Evolutionary conservation across 2,113 vertebrate genomes (phyloP), one percentile per base, ranked within the genome.

Genomic region (Cynopterus brachyotis): DNA sequence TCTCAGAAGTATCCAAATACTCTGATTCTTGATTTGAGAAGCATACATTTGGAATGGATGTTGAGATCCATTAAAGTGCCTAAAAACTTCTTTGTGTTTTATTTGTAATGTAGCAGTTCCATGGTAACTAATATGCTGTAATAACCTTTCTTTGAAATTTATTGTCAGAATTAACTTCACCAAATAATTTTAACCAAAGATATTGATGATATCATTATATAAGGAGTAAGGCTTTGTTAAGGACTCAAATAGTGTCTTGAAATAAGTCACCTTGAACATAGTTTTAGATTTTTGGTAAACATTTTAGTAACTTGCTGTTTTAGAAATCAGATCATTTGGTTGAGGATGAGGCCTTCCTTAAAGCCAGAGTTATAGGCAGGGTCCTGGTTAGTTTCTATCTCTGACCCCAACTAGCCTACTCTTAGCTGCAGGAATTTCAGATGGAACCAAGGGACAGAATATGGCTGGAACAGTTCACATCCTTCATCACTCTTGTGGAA

Each of bases 1-100:
- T 91, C 66, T 82, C 59, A 37, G 78, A 96, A 69, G 22, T 76
- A 84, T 76, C 47, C 73, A 93, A 86, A 91, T 42, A 92, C 55
- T 59, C n/a, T 57, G 82, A 94, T 76, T 87, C 83, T 94, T 84
- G 75, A 92, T 84, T 88, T 90, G 90, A 70, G 96, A 69, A 83
- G 87, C 96, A 0, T 80, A 42, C 35, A 32, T 96, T 95, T 79
- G n/a, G 67, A 73, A 70, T 76, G 81, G 88, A 94, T 91, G 80
- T 62, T n/a, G 35, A 55, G 66, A 91, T 85, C 67, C 72, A 55
- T 45, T 19, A 45, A 88, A 75, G 45, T 81, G 20, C 69, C 35
- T 84, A 47, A 80, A 89, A 82, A 67, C 42, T 50, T 28, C 60
- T 67, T 60, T 90, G 50, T 90, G 50, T 86, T 80, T 90, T 90